Conservation (phyloP, 1,140 invertebrate genomes). For the Anagrus nilaparvatae region DNA sequence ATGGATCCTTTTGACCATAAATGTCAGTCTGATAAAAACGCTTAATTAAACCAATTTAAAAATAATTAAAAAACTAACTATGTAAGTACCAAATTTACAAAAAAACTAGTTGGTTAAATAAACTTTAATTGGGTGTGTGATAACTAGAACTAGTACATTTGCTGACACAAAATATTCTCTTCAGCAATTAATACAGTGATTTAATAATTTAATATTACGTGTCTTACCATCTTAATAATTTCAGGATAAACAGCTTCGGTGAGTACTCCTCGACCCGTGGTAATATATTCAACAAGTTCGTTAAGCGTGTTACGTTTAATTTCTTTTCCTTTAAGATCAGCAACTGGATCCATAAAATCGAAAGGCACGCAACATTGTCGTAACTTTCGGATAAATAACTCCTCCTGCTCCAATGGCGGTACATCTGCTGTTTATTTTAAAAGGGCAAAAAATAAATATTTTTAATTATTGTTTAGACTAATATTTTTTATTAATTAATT, state of each 20-base stretch:
- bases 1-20: too few relatives aligned
- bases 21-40: too few relatives aligned
- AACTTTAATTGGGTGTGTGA: too few relatives aligned
- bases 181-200: too few relatives aligned
- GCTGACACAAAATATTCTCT: too few relatives aligned
- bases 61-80: too few relatives aligned
- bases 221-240: constrained; percentile 87
- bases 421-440: constrained; percentile 65
- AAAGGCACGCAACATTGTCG: constrained; percentile 98
- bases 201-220: neutral
- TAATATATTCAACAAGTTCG: constrained; percentile 97
- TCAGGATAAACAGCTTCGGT: constrained; percentile 96
- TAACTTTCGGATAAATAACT: constrained; percentile 94
- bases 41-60: too few relatives aligned
- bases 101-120: too few relatives aligned
- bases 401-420: constrained; percentile 86
- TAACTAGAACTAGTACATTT: too few relatives aligned
- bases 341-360: constrained; percentile 98
- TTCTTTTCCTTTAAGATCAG: constrained; percentile 97
- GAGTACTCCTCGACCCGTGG: constrained; percentile 84
- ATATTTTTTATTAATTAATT: neutral
- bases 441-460: constrained; percentile 9
- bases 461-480: constrained; percentile 3
- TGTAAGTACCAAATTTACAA: too few relatives aligned
- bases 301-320: constrained; percentile 95